Base-by-base conservation (phyloP, 2,888 invertebrate genomes). In the Noctuana brunneofusca region DNA sequence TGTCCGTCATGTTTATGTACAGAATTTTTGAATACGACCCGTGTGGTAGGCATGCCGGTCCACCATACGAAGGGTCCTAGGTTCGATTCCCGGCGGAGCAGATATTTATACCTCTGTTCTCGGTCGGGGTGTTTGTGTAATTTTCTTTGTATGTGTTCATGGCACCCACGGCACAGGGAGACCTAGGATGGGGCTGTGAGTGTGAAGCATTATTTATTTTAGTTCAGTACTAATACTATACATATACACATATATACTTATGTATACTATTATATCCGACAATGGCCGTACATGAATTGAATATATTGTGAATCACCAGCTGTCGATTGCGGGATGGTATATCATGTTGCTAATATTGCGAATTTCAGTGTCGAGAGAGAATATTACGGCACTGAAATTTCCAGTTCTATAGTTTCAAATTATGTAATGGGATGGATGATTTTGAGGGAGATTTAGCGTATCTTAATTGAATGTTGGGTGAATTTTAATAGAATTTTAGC, bases 311-410 rank as follows among this genome's bases (percentile, higher is more conserved):
- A 38, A 38, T 38, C 20, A 48, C 4, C 48, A 48, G 22, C 12
- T 48, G 12, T 54, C 22, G 20, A 38, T 30, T 38, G 54, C 2
- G 22, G 38, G 54, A 54, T 54, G 14, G 22, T 54, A 24, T 54
- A 22, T 54, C 54, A 54, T 38, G 32, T 38, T 38, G 38, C 54
- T 54, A 38, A 54, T 54, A 54, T 54, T 11, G 54, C n/a, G 54
- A 38, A 38, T 24, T 38, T 54, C 38, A 14, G 5, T 22, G 16
- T 53, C 20, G 35, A 41, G 43, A 18, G 27, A 43, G 27, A 14
- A 14, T 43, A 30, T 56, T 46, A 18, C 18, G 12, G 18, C 6
- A 56, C 24, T 41, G 16, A 41, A 24, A 56, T 56, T 46, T 30
- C 30, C 12, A 24, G 24, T 55, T 55, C 41, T 22, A 27, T 24